Evolutionary conservation across 2,797 vertebrate genomes (phyloP).

Genomic region (Melanotaenia nigrans): DNA sequence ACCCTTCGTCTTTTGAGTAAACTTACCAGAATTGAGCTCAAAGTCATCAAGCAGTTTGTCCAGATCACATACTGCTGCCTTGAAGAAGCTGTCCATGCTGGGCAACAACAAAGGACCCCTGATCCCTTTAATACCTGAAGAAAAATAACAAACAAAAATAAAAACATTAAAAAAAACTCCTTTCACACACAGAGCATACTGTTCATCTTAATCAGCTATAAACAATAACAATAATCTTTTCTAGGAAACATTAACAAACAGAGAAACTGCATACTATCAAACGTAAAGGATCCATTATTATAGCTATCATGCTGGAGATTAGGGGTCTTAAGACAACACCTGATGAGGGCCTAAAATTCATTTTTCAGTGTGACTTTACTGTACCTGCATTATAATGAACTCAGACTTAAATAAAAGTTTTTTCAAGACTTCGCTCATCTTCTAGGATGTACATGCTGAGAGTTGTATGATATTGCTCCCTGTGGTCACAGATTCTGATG

Average conservation of each 20-base stretch:
- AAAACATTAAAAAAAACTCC: neutral
- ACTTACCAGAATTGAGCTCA: slow-evolving; percentile 92
- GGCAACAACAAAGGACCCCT: slow-evolving; percentile 33
- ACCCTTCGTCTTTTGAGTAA: neutral
- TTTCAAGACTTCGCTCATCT: no score
- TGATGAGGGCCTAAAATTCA: no score
- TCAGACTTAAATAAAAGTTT: no score
- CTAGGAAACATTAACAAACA: neutral
- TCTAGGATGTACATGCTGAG: no score
- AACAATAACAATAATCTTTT: neutral
- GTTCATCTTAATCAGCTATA: neutral
- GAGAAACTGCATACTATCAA: no score
- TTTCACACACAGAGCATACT: neutral
- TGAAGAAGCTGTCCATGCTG: slow-evolving; percentile 98
- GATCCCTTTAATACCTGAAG: slow-evolving; percentile 45
- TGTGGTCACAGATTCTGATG: no score
- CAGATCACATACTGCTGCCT: slow-evolving; percentile 94
- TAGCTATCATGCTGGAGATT: no score
- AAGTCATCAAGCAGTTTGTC: slow-evolving; percentile 98
- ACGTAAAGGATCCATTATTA: no score
- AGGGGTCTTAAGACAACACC: no score
- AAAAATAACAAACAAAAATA: neutral
- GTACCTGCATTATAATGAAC: no score
- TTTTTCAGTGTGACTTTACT: no score
- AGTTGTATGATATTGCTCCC: no score